Conservation (phyloP, 2,888 invertebrate genomes). For the Lithosia quadra region DNA sequence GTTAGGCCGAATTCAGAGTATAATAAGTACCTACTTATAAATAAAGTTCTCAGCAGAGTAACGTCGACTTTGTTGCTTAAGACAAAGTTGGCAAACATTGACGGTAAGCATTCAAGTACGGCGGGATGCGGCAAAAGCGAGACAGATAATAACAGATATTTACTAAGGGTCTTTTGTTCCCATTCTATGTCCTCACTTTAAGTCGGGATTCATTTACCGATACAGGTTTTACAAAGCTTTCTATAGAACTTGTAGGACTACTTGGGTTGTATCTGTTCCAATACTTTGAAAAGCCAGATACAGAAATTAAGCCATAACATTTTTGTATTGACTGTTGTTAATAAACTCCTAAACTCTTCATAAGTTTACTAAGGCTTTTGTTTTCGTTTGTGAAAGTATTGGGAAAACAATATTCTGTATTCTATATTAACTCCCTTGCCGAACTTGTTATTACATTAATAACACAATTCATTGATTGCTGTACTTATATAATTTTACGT, state of each 20-base stretch:
- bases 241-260: conserved; percentile 42
- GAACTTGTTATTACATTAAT: background rate
- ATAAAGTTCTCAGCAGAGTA: conserved; percentile 6
- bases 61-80: conserved; percentile 16
- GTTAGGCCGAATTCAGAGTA: background rate
- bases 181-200: conserved; percentile 59
- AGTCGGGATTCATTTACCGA: conserved; percentile 59
- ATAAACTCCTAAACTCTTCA: conserved; percentile 21
- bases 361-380: conserved; percentile 24
- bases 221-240: conserved; percentile 59
- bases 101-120: conserved; percentile 38
- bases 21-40: no score
- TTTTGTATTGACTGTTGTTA: conserved; percentile 9
- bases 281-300: conserved; percentile 2
- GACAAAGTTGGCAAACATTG: conserved; percentile 54
- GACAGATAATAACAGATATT: conserved; percentile 68
- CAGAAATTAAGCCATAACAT: conserved; percentile 13
- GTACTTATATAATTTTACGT: background rate
- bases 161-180: conserved; percentile 65
- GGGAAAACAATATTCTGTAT: conserved; percentile 6
- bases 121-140: conserved; percentile 56
- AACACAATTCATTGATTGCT: background rate
- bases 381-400: conserved; percentile 16
- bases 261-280: conserved; percentile 17
- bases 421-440: background rate